Evolutionary conservation across 2,797 vertebrate species (phyloP).

Genomic region (Eremophila alpestris): DNA sequence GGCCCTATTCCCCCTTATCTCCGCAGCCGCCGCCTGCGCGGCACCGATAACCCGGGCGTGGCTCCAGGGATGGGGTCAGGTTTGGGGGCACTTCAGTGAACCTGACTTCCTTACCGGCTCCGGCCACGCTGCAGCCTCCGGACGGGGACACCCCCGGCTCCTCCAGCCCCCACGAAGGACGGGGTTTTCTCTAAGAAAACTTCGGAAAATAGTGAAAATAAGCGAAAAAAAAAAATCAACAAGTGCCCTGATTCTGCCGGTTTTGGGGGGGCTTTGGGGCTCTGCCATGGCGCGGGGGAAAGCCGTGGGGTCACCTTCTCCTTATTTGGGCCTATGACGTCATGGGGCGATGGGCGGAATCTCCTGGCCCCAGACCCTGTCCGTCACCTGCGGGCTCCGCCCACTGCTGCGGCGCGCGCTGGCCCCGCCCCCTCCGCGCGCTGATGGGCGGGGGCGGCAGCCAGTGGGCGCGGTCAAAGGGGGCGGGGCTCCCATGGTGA

Average conservation of each 20-base stretch:
- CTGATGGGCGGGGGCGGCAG: neutral
- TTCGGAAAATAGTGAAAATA: neutral
- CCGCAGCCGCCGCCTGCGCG: neutral
- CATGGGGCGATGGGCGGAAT: neutral
- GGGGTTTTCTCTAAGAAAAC: neutral
- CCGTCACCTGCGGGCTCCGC: neutral
- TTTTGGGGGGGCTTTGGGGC: rapidly evolving
- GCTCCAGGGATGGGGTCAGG: too few species aligned
- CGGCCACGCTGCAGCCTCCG: neutral
- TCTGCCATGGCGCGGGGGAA: rapidly evolving
- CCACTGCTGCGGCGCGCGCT: neutral
- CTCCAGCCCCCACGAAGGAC: neutral
- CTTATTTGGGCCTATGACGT: neutral
- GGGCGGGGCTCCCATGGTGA: neutral
- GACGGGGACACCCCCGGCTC: neutral
- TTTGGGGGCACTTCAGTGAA: too few species aligned
- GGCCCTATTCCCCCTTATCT: neutral
- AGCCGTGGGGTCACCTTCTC: neutral
- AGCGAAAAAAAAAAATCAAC: neutral
- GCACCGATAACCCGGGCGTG: neutral
- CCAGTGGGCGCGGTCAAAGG: neutral
- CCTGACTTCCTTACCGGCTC: neutral
- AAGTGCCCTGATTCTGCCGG: neutral
- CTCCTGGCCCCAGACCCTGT: neutral
- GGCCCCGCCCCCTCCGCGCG: neutral